phyloP scores from a whole-genome alignment of 53 echinoderm and acorn worm species.

The Paracentrotus lividus region DNA sequence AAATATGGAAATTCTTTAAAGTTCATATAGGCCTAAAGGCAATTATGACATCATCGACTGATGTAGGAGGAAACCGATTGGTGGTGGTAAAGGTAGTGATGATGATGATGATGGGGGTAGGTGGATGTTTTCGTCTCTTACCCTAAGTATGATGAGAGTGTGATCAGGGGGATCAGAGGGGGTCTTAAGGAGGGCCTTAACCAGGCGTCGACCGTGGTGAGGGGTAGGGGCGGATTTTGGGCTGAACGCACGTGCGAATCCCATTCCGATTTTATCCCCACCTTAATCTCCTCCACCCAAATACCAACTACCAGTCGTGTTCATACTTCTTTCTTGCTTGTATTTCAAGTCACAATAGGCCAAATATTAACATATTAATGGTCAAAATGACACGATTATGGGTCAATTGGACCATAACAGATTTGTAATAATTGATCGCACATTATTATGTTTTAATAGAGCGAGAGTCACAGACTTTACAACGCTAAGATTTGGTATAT shows the following conservation, averaged over 20 bases:
- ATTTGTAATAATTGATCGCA: too few species aligned
- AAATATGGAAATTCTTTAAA: too few species aligned
- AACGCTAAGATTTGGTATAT: too few species aligned
- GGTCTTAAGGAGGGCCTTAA: conserved; percentile 59
- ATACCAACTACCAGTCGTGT: conserved; percentile 49
- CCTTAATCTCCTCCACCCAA: conserved; percentile 59
- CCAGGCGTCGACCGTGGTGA: conserved; percentile 52
- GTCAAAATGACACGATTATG: too few species aligned
- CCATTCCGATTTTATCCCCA: conserved; percentile 57
- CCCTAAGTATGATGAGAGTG: conserved; percentile 44
- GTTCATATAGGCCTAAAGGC: neutral
- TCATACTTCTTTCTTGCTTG: conserved; percentile 21
- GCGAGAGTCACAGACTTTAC: too few species aligned
- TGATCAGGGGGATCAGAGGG: conserved; percentile 42
- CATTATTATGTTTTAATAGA: too few species aligned
- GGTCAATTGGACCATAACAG: too few species aligned
- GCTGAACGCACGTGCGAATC: conserved; percentile 65
- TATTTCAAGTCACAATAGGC: too few species aligned
- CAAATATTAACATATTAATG: too few species aligned
- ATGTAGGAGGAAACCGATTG: neutral
- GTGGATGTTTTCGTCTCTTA: conserved; percentile 53
- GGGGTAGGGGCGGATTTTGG: neutral
- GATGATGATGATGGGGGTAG: neutral
- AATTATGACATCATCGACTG: conserved; percentile 2
- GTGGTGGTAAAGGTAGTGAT: neutral